Conservation (phyloP, 2,888 invertebrate genomes). For the Agrilus biguttatus region DNA sequence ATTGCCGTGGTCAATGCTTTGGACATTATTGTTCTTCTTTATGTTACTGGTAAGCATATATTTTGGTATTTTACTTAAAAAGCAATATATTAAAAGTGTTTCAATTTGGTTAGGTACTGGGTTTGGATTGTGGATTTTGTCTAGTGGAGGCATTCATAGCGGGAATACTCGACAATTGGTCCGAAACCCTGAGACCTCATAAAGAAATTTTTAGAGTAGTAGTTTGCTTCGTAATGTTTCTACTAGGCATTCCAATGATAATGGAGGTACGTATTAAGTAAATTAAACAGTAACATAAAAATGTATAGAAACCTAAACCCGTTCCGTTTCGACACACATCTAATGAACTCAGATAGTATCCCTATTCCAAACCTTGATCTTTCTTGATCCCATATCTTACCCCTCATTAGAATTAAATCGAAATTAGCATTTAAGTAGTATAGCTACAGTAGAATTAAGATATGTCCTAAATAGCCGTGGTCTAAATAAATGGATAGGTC, state of each 20-base stretch:
- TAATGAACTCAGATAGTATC: too few species aligned
- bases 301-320: too few species aligned
- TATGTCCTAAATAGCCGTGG: too few species aligned
- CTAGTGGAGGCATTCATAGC: slow-evolving; percentile 48
- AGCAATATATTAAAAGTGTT: background rate
- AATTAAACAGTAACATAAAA: background rate
- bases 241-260: slow-evolving; percentile 76
- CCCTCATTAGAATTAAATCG: too few species aligned
- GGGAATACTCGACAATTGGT: slow-evolving; percentile 43
- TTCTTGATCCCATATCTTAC: too few species aligned
- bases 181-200: slow-evolving; percentile 38
- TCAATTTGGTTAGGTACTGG: slow-evolving; percentile 40
- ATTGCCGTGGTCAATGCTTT: slow-evolving; percentile 54
- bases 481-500: too few species aligned
- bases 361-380: too few species aligned
- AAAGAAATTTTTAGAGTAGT: slow-evolving; percentile 48
- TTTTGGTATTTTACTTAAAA: too few species aligned
- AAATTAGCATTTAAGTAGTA: too few species aligned
- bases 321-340: too few species aligned
- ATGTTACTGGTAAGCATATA: slow-evolving; percentile 44
- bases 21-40: slow-evolving; percentile 57
- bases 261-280: slow-evolving; percentile 45
- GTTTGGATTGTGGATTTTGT: slow-evolving; percentile 61
- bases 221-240: slow-evolving; percentile 67
- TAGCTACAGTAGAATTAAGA: too few species aligned